A percentile compares a stretch with the other conserved stretches of the same genome.
phyloP scores from a whole-genome alignment of 2,888 invertebrate genomes.

The Sympetrum striolatum region DNA sequence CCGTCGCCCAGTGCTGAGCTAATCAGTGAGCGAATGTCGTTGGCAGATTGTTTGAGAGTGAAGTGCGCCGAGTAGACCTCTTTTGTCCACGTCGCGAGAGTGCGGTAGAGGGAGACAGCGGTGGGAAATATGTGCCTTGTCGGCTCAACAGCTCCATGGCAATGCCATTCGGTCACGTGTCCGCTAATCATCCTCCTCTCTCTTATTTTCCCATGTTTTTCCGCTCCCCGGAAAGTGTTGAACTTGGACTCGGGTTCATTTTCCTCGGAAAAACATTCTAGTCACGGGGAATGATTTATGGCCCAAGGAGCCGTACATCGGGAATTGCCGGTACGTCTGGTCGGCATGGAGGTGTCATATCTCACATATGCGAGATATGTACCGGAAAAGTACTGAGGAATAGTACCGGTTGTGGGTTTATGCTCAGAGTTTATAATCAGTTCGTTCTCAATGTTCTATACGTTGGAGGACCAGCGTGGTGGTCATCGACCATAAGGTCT shows the following conservation, averaged over 20 bases:
- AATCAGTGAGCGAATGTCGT: slow-evolving; percentile 19
- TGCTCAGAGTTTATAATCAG: no score
- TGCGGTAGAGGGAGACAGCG: neutral
- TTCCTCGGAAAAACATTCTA: neutral
- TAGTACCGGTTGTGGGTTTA: no score
- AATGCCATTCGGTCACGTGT: slow-evolving; percentile 26
- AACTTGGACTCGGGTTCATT: neutral
- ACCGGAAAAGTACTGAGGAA: no score
- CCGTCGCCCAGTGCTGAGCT: slow-evolving; percentile 13
- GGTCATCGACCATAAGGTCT: no score
- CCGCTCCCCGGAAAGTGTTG: neutral
- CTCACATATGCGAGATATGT: no score
- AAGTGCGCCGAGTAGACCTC: slow-evolving; percentile 19
- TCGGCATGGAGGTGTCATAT: no score
- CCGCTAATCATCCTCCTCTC: neutral
- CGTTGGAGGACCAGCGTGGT: no score
- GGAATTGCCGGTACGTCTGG: no score
- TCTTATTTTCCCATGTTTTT: neutral
- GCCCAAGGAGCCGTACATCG: neutral
- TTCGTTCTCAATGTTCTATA: no score
- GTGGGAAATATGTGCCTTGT: neutral
- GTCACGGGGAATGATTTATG: neutral
- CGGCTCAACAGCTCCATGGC: neutral
- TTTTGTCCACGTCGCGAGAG: slow-evolving; percentile 24
- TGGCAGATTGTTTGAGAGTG: slow-evolving; percentile 28